Evolutionary conservation across 2,113 vertebrate species (phyloP).

Genomic region (Onychorhynchus coronatus): DNA sequence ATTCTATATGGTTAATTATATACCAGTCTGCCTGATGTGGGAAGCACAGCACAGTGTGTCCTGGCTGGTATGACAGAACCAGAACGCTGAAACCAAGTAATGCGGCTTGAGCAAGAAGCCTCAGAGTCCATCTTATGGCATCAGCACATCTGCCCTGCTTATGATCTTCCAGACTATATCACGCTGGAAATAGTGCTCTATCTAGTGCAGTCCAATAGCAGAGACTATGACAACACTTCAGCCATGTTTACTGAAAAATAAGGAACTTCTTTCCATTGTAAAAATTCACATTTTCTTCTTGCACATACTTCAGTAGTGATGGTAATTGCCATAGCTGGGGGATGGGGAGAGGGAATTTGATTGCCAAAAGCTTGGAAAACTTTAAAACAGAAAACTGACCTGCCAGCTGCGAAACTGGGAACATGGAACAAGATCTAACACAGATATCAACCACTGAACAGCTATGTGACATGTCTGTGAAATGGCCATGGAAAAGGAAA

Average conservation of each 20-base stretch:
- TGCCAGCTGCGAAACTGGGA: background rate
- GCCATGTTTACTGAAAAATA: background rate
- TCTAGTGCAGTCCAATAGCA: too few species aligned
- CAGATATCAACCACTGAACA: background rate
- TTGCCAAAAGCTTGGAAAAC: background rate
- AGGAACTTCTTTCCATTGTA: background rate
- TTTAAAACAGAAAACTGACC: background rate
- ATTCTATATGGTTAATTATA: background rate
- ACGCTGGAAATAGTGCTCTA: background rate
- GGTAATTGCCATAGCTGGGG: background rate
- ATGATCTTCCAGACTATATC: background rate
- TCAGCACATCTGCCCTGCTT: background rate
- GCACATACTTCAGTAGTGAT: background rate
- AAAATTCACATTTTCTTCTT: background rate
- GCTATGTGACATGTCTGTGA: background rate
- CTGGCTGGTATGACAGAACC: background rate
- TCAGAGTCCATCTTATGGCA: background rate
- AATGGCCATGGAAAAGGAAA: background rate
- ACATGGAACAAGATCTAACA: background rate
- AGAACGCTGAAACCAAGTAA: background rate
- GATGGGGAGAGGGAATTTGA: accelerated
- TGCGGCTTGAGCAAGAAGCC: background rate
- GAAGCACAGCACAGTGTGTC: background rate
- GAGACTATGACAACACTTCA: background rate
- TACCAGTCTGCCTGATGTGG: background rate